phyloP scores from a whole-genome alignment of 2,797 vertebrate species.

The Oreochromis grahami region DNA sequence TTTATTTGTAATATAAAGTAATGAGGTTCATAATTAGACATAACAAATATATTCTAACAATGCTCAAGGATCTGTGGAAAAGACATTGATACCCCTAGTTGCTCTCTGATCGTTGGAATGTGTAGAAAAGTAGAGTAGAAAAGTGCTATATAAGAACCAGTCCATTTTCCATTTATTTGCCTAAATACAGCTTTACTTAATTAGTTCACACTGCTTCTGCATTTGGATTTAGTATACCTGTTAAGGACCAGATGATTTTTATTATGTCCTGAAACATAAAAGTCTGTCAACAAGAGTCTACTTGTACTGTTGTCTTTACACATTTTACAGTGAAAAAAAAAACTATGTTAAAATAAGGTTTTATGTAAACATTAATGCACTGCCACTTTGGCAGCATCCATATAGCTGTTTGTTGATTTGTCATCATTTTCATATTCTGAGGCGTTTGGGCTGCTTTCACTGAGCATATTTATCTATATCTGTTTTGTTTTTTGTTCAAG shows the following conservation, averaged over 20 bases:
- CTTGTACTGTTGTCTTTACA: background rate
- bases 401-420: background rate
- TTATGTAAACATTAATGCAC: background rate
- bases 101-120: background rate
- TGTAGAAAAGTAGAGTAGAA: background rate
- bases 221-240: background rate
- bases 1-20: background rate
- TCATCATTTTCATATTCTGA: background rate
- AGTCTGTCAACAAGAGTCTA: background rate
- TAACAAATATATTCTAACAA: background rate
- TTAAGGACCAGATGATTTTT: background rate
- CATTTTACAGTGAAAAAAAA: background rate
- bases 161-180: background rate
- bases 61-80: background rate
- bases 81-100: background rate
- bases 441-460: background rate
- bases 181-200: background rate
- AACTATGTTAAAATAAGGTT: background rate
- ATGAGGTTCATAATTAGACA: background rate
- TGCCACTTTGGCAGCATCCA: background rate
- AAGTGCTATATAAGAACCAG: background rate
- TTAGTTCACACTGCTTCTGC: background rate
- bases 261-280: background rate
- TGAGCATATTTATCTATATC: background rate
- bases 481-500: background rate